These are phyloP conservation scores for Trematomus loennbergii DNA, from an alignment of 2,113 vertebrate genomes.

Conservation along the genomic window DNA sequence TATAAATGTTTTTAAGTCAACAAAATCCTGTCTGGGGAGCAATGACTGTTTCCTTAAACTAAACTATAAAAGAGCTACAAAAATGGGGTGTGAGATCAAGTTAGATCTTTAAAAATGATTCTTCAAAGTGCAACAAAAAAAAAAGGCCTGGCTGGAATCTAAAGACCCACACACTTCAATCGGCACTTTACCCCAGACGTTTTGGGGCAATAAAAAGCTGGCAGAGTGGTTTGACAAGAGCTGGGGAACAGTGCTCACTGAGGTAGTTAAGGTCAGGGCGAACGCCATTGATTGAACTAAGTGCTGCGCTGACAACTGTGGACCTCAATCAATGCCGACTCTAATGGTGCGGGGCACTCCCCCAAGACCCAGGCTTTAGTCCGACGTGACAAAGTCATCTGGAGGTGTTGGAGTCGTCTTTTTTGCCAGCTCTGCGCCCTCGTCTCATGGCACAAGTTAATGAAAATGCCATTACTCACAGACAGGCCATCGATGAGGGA, in stretches of 20 bases:
- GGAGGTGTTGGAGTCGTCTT: conserved; percentile 27
- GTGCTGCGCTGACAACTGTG: conserved; percentile 64
- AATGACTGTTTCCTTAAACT: conserved; percentile 13
- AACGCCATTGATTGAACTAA: conserved; percentile 74
- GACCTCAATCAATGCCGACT: conserved; percentile 70
- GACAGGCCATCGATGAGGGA: conserved; percentile 20
- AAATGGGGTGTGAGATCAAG: conserved; percentile 5
- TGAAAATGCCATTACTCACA: conserved; percentile 50
- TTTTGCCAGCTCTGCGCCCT: background rate
- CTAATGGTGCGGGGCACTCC: conserved; percentile 62
- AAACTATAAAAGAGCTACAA: background rate
- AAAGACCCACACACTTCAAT: conserved; percentile 38
- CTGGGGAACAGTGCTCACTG: conserved; percentile 26
- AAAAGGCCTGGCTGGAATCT: conserved; percentile 29
- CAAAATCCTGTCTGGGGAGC: conserved; percentile 26
- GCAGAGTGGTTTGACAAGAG: conserved; percentile 44
- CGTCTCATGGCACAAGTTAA: conserved; percentile 42
- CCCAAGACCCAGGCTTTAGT: conserved; percentile 37
- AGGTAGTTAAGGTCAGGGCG: conserved; percentile 66
- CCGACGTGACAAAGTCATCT: conserved; percentile 54
- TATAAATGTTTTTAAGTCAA: conserved; percentile 24
- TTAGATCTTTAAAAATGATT: conserved; percentile 16
- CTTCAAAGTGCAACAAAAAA: conserved; percentile 27
- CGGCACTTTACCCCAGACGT: conserved; percentile 13
- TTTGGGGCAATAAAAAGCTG: conserved; percentile 49